Base-by-base conservation (phyloP, 2,113 vertebrate species). In the Epinephelus lanceolatus region DNA sequence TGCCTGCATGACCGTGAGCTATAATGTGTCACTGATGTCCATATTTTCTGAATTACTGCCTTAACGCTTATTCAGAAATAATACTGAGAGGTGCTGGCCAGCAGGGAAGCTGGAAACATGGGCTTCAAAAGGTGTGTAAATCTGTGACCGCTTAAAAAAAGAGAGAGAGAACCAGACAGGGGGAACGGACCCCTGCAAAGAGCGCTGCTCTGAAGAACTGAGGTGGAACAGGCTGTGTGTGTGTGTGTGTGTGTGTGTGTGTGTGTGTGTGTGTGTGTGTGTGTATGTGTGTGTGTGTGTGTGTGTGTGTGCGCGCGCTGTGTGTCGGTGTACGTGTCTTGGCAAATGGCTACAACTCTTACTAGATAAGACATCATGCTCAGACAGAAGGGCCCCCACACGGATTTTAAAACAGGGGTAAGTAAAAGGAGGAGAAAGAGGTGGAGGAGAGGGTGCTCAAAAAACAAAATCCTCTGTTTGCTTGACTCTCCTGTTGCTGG, bases 311-410 rank as follows among this genome's bases (percentile, higher is more conserved):
- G 60, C 80, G 33, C 33, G 33, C 6, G 1, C 1, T 37, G 63
- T 81, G 85, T 86, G 3, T 84, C 3, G 76, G 61, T 81, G 88
- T 88, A 6, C 60, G 57, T 90, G 80, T 91, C 89, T 93, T 92
- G 91, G 90, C 87, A 93, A 90, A 91, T 90, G 90, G 90, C 91
- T 94, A 91, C 89, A 92, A 91, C 88, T 93, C 88, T 91, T 76
- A 88, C 82, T 91, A 90, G 81, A 91, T 93, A 93, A 94, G 92
- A 95, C 92, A 90, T 89, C 78, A 83, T 94, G 87, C 89, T 92
- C 85, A 95, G 94, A 95, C 95, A 95, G 94, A 95, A 95, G 94
- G 95, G 94, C 95, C 94, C 91, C 90, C 93, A 88, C 77, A 85
- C 71, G 27, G 81, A 86, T 87, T 81, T 77, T 14, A 84, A 90